Conservation (phyloP, 2,888 invertebrate genomes). For the Ferdinandea cuprea region DNA sequence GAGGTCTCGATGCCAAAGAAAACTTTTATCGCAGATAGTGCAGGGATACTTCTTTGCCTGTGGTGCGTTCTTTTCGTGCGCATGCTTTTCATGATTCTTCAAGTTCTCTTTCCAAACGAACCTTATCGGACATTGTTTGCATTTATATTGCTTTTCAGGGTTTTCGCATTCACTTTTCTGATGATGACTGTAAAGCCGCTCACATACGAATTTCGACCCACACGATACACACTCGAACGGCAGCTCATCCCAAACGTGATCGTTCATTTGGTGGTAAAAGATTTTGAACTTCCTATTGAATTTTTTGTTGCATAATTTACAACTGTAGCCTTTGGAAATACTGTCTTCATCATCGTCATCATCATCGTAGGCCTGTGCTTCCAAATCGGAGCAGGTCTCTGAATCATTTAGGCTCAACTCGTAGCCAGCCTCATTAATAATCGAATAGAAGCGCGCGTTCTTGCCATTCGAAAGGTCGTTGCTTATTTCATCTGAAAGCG, state of each 20-base stretch:
- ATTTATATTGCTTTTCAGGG: conserved; percentile 78
- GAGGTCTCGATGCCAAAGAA: conserved; percentile 79
- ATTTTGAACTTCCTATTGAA: conserved; percentile 80
- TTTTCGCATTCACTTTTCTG: conserved; percentile 82
- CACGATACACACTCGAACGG: conserved; percentile 84
- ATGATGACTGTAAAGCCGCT: conserved; percentile 84
- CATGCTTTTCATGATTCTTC: conserved; percentile 77
- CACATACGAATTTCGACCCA: conserved; percentile 84
- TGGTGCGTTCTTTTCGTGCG: conserved; percentile 67
- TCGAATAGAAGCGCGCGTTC: conserved; percentile 79
- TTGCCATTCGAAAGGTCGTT: conserved; percentile 65
- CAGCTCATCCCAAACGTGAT: conserved; percentile 83
- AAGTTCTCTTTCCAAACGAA: conserved; percentile 82
- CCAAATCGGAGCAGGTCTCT: conserved; percentile 75
- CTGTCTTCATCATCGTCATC: conserved; percentile 28
- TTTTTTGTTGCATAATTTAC: conserved; percentile 77
- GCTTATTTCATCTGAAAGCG: conserved; percentile 27
- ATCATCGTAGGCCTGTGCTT: conserved; percentile 41
- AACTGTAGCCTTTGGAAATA: conserved; percentile 75
- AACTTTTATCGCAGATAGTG: conserved; percentile 85
- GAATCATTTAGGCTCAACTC: conserved; percentile 80
- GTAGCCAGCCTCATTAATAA: conserved; percentile 80
- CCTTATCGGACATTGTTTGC: conserved; percentile 80
- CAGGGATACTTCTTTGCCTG: conserved; percentile 81
- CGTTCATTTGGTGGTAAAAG: conserved; percentile 79